Evolutionary conservation across 2,888 invertebrate species (phyloP).

Genomic region (Poecilus cupreus): DNA sequence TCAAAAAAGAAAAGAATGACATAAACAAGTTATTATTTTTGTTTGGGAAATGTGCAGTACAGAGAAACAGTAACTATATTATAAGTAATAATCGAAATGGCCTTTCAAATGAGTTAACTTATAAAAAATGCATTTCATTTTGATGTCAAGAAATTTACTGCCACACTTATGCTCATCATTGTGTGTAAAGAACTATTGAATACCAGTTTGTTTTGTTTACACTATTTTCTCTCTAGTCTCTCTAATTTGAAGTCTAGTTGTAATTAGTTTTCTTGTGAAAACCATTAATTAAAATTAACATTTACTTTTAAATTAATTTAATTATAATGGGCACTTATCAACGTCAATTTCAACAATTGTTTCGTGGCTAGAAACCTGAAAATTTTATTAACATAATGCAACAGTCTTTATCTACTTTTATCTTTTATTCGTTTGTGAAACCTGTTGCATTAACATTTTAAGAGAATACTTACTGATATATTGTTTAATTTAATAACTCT

Average conservation of each 20-base stretch:
- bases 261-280: conserved; percentile 22
- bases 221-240: neutral
- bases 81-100: too few species aligned
- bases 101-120: too few species aligned
- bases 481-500: too few species aligned
- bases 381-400: neutral
- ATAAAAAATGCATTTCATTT: too few species aligned
- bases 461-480: too few species aligned
- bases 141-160: too few species aligned
- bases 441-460: neutral
- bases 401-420: neutral
- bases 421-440: neutral
- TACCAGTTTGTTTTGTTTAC: neutral
- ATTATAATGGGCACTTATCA: conserved; percentile 18
- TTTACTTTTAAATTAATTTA: conserved; percentile 12
- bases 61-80: too few species aligned
- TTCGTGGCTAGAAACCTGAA: conserved; percentile 7
- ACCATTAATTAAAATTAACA: conserved; percentile 10
- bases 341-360: neutral
- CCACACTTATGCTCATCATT: neutral
- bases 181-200: neutral
- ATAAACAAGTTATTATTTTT: too few species aligned
- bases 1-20: too few species aligned
- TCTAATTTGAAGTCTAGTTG: neutral
- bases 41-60: too few species aligned